These are phyloP conservation scores for Epirrhoe tristata DNA, from an alignment of 2,888 invertebrate genomes.

Conservation along the genomic window DNA sequence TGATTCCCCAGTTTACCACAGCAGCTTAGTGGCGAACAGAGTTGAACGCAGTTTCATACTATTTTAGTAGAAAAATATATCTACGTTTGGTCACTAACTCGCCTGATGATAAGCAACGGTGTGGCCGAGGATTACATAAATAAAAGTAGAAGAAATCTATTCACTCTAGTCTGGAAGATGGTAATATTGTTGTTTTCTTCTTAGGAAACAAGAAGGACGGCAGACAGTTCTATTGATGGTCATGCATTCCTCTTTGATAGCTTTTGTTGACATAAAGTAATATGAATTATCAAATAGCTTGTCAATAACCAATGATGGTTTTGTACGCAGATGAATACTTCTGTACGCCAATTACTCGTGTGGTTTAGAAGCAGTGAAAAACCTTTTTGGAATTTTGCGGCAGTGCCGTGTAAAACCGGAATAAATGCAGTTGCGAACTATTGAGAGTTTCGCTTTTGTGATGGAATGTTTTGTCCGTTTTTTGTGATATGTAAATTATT, in stretches of 20 bases:
- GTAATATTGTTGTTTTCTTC: too few relatives aligned
- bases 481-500: slow-evolving; percentile 19
- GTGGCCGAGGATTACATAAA: too few relatives aligned
- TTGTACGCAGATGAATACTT: neutral
- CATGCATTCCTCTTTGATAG: too few relatives aligned
- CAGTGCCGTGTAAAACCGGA: slow-evolving; percentile 37
- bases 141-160: too few relatives aligned
- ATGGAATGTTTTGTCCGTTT: slow-evolving; percentile 20
- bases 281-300: too few relatives aligned
- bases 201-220: too few relatives aligned
- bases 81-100: too few relatives aligned
- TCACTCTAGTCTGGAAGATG: too few relatives aligned
- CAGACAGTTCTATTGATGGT: too few relatives aligned
- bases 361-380: slow-evolving; percentile 39
- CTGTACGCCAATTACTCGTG: slow-evolving; percentile 8
- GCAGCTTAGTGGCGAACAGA: slow-evolving; percentile 16
- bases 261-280: too few relatives aligned
- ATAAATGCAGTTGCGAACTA: slow-evolving; percentile 42
- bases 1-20: slow-evolving; percentile 48
- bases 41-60: neutral
- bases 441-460: slow-evolving; percentile 33
- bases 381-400: slow-evolving; percentile 36
- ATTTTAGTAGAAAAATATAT: too few relatives aligned
- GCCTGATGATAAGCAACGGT: too few relatives aligned
- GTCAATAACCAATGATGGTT: neutral